phyloP scores from a whole-genome alignment of 2,113 vertebrate genomes.

The Pseudolaguvia tuberculata region DNA sequence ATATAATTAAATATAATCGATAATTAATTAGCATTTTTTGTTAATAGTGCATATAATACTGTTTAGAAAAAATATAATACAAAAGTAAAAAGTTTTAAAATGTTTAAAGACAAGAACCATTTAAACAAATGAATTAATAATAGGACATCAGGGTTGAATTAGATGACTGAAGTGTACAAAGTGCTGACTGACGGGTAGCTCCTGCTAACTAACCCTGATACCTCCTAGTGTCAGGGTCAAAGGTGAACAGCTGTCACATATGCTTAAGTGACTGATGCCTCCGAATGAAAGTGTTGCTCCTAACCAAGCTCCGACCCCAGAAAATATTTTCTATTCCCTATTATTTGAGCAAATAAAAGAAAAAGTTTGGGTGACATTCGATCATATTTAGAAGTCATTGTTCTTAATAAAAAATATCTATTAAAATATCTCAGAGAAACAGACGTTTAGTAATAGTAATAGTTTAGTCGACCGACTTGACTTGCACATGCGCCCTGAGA shows the following conservation, averaged over 20 bases:
- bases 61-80: no score
- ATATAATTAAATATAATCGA: no score
- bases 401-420: neutral
- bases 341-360: neutral
- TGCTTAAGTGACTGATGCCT: slow-evolving; percentile 36
- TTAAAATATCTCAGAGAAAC: neutral
- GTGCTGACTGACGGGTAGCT: slow-evolving; percentile 44
- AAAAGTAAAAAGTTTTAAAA: no score
- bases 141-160: neutral
- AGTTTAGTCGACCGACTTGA: neutral
- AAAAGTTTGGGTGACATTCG: neutral
- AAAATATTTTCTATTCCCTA: no score
- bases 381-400: neutral
- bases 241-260: slow-evolving; percentile 26
- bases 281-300: slow-evolving; percentile 23
- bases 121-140: no score
- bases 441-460: neutral
- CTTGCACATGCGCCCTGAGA: slow-evolving; percentile 8
- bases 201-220: slow-evolving; percentile 27
- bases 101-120: no score
- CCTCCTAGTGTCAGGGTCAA: slow-evolving; percentile 3
- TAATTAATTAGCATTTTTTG: no score
- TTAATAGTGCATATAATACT: no score
- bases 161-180: slow-evolving; percentile 20
- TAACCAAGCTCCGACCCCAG: slow-evolving; percentile 38